A percentile compares a stretch with the other conserved stretches of the same genome.
These are phyloP conservation scores for Lasioglossum figueresi DNA, from an alignment of 2,888 invertebrate genomes.

Conservation along the genomic window DNA sequence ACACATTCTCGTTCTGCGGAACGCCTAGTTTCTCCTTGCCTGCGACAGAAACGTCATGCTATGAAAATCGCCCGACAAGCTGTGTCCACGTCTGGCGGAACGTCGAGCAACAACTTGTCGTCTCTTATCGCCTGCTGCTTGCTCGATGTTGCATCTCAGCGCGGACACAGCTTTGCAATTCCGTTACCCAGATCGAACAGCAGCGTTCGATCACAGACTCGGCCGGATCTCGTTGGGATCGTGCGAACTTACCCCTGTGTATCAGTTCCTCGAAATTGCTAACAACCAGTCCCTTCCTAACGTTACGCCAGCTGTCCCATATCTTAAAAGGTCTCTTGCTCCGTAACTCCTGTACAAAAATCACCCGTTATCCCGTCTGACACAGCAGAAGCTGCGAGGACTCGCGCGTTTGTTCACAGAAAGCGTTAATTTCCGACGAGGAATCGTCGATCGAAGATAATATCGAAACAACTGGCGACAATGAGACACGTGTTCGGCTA, in stretches of 20 bases:
- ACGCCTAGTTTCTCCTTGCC: slow-evolving; percentile 96
- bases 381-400: not conserved
- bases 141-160: not conserved
- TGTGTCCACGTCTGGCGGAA: not conserved
- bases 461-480: not conserved
- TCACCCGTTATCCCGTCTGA: not conserved
- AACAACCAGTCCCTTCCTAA: slow-evolving; percentile 96
- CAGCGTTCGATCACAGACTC: not conserved
- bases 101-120: slow-evolving; percentile 58
- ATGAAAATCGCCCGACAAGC: not conserved
- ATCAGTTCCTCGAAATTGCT: slow-evolving; percentile 95
- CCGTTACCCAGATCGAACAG: not conserved
- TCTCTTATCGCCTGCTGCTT: not conserved
- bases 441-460: too few species aligned
- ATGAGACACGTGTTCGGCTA: not conserved
- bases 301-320: slow-evolving; percentile 97
- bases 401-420: not conserved
- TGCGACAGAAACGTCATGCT: slow-evolving; percentile 74
- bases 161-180: not conserved
- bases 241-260: slow-evolving; percentile 87
- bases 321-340: slow-evolving; percentile 98
- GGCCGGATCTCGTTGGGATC: not conserved
- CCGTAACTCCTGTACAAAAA: slow-evolving; percentile 91
- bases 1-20: slow-evolving; percentile 93
- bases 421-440: not conserved